Percentiles rank a stretch among this genome's conserved stretches.
Evolutionary conservation across 1,140 invertebrate species (phyloP).

Genomic region (Reticulitermes speratus): DNA sequence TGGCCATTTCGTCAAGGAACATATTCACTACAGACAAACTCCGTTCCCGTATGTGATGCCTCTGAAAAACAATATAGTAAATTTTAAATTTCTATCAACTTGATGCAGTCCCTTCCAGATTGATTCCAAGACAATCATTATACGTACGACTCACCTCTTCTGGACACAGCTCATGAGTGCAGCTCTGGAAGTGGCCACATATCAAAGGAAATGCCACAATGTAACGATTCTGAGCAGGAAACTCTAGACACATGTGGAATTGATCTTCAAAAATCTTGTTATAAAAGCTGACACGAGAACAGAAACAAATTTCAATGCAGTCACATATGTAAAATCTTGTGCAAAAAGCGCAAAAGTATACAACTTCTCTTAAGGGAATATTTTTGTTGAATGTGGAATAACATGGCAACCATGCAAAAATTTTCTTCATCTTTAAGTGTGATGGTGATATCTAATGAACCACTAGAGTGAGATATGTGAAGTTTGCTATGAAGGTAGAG

Average conservation of each 20-base stretch:
- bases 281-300: conserved; percentile 71
- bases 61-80: conserved; percentile 45
- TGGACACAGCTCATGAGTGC: conserved; percentile 96
- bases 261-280: conserved; percentile 96
- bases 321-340: neutral
- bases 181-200: conserved; percentile 96
- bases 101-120: too few relatives aligned
- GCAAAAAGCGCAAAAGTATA: neutral
- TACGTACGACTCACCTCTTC: conserved; percentile 70
- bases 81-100: too few relatives aligned
- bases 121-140: too few relatives aligned
- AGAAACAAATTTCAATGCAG: conserved; percentile 27
- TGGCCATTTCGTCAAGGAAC: conserved; percentile 98
- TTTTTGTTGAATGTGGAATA: neutral
- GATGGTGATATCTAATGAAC: too few relatives aligned
- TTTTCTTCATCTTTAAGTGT: too few relatives aligned
- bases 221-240: conserved; percentile 95
- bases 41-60: conserved; percentile 92
- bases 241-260: conserved; percentile 98
- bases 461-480: too few relatives aligned
- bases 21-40: conserved; percentile 96
- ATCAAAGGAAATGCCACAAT: conserved; percentile 97
- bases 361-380: neutral
- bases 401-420: too few relatives aligned
- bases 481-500: too few relatives aligned